Conservation (phyloP, 2,113 vertebrate species). For the Phrynocephalus versicolor region DNA sequence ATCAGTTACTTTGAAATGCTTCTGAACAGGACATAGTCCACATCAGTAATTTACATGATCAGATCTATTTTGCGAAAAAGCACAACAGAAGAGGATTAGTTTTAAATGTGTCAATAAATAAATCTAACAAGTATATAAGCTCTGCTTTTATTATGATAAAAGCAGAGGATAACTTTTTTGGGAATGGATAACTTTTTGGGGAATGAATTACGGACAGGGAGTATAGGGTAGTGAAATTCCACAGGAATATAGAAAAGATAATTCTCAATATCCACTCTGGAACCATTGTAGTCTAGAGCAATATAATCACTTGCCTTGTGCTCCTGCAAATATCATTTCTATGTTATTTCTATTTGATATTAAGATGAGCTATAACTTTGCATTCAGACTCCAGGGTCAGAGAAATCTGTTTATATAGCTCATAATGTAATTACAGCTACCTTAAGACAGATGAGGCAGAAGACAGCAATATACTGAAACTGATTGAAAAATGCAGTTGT, state of each 20-base stretch:
- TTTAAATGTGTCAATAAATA: not conserved
- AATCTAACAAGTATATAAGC: not conserved
- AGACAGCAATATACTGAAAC: slow-evolving; percentile 74
- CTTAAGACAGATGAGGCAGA: slow-evolving; percentile 79
- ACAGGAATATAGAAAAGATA: slow-evolving; percentile 45
- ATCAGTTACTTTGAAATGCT: not conserved
- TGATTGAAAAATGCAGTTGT: slow-evolving; percentile 83
- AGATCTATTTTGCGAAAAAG: not conserved
- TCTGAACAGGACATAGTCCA: not conserved
- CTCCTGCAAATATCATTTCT: slow-evolving; percentile 60
- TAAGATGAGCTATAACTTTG: slow-evolving; percentile 74
- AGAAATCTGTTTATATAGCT: slow-evolving; percentile 74
- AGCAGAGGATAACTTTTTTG: not conserved
- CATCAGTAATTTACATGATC: not conserved
- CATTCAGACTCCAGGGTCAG: slow-evolving; percentile 60
- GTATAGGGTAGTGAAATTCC: not conserved
- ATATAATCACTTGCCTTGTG: slow-evolving; percentile 49
- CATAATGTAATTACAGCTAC: slow-evolving; percentile 75
- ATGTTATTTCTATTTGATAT: slow-evolving; percentile 60
- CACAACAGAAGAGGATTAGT: not conserved
- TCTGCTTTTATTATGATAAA: not conserved
- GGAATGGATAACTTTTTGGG: not conserved
- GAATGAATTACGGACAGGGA: not conserved
- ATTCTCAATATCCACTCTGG: slow-evolving; percentile 42
- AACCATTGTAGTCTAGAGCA: slow-evolving; percentile 47